A percentile compares a stretch with the other conserved stretches of the same genome.
Evolutionary conservation across 2,888 invertebrate species (phyloP).

Genomic region (Tyria jacobaeae): DNA sequence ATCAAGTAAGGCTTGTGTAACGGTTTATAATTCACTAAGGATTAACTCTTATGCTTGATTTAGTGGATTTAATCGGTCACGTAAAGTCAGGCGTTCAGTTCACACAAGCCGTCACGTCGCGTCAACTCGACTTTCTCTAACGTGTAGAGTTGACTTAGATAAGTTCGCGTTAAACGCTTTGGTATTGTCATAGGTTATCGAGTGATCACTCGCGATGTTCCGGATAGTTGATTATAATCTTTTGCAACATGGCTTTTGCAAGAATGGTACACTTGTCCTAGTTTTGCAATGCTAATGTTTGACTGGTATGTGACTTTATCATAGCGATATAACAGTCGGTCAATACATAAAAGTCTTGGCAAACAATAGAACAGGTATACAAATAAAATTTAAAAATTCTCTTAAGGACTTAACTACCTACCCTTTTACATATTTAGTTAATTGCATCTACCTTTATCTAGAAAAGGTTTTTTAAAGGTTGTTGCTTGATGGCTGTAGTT

Average conservation of each 20-base stretch:
- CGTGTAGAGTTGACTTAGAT: conserved; percentile 56
- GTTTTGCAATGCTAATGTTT: neutral
- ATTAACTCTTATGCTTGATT: conserved; percentile 53
- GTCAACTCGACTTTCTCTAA: conserved; percentile 63
- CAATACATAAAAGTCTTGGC: neutral
- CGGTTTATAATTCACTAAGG: conserved; percentile 19
- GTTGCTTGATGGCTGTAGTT: too few relatives aligned
- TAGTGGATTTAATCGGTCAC: conserved; percentile 75
- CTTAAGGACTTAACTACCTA: too few relatives aligned
- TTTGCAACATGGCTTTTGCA: conserved; percentile 28
- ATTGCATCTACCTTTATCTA: too few relatives aligned
- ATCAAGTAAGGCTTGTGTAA: neutral
- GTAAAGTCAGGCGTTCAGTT: conserved; percentile 65
- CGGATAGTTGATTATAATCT: conserved; percentile 42
- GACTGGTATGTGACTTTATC: neutral
- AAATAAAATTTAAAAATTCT: too few relatives aligned
- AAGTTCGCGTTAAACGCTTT: conserved; percentile 57
- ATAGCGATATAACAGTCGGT: neutral
- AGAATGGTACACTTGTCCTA: conserved; percentile 11
- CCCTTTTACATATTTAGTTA: too few relatives aligned
- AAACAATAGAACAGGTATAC: too few relatives aligned
- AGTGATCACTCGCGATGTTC: conserved; percentile 43
- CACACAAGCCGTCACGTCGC: conserved; percentile 66
- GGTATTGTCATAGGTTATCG: conserved; percentile 69
- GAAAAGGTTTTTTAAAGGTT: too few relatives aligned